Percentiles rank a stretch among this genome's conserved stretches.
phyloP scores from a whole-genome alignment of 1,140 invertebrate genomes.

The Drosophila dunni region DNA sequence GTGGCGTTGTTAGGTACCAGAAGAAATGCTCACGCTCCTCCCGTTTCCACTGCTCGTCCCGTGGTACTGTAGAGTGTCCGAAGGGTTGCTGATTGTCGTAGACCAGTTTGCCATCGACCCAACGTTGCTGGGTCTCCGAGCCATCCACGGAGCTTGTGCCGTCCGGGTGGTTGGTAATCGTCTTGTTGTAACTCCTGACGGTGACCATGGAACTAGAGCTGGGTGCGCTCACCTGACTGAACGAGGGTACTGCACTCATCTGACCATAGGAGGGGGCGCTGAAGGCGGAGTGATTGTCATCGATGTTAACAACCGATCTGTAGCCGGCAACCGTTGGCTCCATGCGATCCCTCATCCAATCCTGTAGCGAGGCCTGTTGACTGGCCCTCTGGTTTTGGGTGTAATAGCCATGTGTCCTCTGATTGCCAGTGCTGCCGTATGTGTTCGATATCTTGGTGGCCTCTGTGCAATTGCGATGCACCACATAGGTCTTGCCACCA shows the following conservation, averaged over 20 bases:
- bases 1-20: slow-evolving; percentile 68
- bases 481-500: slow-evolving; percentile 76
- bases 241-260: slow-evolving; percentile 26
- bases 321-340: slow-evolving; percentile 72
- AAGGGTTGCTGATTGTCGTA: slow-evolving; percentile 67
- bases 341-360: slow-evolving; percentile 65
- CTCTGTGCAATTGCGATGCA: slow-evolving; percentile 79
- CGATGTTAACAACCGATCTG: slow-evolving; percentile 63
- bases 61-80: slow-evolving; percentile 51
- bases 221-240: slow-evolving; percentile 29
- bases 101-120: slow-evolving; percentile 73
- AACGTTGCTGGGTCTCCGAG: slow-evolving; percentile 63
- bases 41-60: slow-evolving; percentile 78
- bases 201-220: slow-evolving; percentile 52
- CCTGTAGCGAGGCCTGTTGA: slow-evolving; percentile 57
- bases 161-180: slow-evolving; percentile 62
- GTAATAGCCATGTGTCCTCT: slow-evolving; percentile 28
- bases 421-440: slow-evolving; percentile 26
- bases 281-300: background rate
- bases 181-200: slow-evolving; percentile 64
- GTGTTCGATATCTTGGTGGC: slow-evolving; percentile 58
- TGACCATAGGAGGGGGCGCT: slow-evolving; percentile 21
- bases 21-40: slow-evolving; percentile 81
- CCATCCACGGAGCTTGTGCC: slow-evolving; percentile 69
- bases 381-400: slow-evolving; percentile 30